These are phyloP conservation scores for Rhynchophorus ferrugineus DNA, from an alignment of 1,140 invertebrate genomes.

Conservation along the genomic window DNA sequence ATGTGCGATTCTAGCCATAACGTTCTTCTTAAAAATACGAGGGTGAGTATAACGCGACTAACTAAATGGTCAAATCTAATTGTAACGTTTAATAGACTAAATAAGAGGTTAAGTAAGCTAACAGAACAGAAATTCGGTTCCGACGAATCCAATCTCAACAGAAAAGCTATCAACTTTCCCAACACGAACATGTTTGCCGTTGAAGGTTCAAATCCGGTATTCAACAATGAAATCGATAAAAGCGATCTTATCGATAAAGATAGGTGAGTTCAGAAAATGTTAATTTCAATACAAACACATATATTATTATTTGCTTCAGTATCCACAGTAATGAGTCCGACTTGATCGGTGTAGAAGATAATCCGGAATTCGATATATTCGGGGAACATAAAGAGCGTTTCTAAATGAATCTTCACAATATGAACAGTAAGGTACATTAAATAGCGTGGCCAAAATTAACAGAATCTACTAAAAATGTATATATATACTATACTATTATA, in stretches of 20 bases:
- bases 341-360: constrained; percentile 54
- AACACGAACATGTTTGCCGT: constrained; percentile 60
- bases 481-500: too few species aligned
- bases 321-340: constrained; percentile 53
- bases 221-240: constrained; percentile 42
- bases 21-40: constrained; percentile 45
- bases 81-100: constrained; percentile 29
- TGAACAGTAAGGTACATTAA: too few species aligned
- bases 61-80: neutral
- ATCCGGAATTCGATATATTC: constrained; percentile 46
- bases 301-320: constrained; percentile 37
- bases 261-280: too few species aligned
- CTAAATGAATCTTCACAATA: neutral
- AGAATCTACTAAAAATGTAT: too few species aligned
- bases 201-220: constrained; percentile 61
- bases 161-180: constrained; percentile 49
- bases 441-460: too few species aligned
- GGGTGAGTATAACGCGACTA: constrained; percentile 38
- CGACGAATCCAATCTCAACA: constrained; percentile 50
- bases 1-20: constrained; percentile 43
- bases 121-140: constrained; percentile 55
- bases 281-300: too few species aligned
- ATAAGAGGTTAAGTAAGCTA: constrained; percentile 48
- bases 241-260: constrained; percentile 42
- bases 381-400: neutral